Evolutionary conservation across 2,113 vertebrate genomes (phyloP).

Genomic region (Psittacula cyanocephala): DNA sequence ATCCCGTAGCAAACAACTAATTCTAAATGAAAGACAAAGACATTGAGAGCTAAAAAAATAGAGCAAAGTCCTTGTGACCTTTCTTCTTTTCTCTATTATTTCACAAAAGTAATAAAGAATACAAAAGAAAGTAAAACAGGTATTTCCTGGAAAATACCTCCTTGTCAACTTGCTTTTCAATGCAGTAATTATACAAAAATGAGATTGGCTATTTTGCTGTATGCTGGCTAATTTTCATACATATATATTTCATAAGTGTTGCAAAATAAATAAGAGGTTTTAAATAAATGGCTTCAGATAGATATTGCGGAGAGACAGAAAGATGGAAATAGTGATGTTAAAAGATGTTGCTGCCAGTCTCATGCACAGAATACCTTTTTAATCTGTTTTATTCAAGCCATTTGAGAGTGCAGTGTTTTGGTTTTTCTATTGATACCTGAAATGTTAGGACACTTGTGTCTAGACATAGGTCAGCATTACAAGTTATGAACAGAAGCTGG

Average conservation of each 20-base stretch:
- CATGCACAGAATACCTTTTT: not conserved
- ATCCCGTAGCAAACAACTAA: not conserved
- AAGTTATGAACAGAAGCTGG: not conserved
- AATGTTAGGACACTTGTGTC: not conserved
- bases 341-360: not conserved
- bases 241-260: not conserved
- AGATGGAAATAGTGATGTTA: not conserved
- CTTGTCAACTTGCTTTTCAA: not conserved
- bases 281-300: not conserved
- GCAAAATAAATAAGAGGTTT: not conserved
- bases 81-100: not conserved
- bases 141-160: not conserved
- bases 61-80: not conserved
- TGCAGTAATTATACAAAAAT: not conserved
- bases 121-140: not conserved
- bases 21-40: not conserved
- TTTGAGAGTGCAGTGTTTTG: rapidly evolving
- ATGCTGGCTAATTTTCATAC: not conserved
- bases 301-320: not conserved
- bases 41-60: not conserved
- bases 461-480: not conserved
- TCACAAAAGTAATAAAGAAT: not conserved
- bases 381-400: not conserved
- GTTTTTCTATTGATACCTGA: not conserved
- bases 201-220: not conserved